Evolutionary conservation across 92 coral and sea anemone genomes (phyloP).

Genomic region (Chrysogorgia sp.): DNA sequence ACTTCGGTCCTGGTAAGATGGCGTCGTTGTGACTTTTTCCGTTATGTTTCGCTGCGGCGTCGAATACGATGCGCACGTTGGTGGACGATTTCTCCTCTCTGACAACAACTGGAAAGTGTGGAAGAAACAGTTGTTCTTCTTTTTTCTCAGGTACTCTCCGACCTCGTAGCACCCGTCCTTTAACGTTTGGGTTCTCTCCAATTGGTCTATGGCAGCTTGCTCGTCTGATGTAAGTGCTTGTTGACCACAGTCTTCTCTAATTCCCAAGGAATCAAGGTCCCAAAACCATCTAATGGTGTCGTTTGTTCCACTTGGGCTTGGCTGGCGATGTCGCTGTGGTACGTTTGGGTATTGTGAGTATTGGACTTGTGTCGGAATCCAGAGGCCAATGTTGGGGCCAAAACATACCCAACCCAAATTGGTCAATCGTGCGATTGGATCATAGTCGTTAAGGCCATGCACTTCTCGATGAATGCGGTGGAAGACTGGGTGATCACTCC

Average conservation of each 20-base stretch:
- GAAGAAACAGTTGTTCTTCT: conserved; percentile 9
- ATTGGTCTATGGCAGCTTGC: conserved; percentile 17
- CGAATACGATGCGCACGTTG: conserved; percentile 21
- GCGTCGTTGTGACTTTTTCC: conserved; percentile 51
- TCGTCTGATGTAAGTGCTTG: conserved; percentile 45
- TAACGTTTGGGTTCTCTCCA: conserved; percentile 12
- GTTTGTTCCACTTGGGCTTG: conserved; percentile 30
- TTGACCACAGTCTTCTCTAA: conserved; percentile 23
- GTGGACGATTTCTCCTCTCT: conserved; percentile 1
- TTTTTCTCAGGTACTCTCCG: conserved; percentile 27
- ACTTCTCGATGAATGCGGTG: conserved; percentile 57
- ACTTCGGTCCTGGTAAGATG: conserved; percentile 51
- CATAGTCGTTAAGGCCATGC: conserved; percentile 42
- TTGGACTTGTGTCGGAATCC: conserved; percentile 33
- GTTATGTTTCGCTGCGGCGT: conserved; percentile 10
- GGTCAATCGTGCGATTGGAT: conserved; percentile 62
- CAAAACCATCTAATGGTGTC: conserved; percentile 47
- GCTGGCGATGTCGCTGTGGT: conserved; percentile 36
- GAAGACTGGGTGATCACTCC: conserved; percentile 65
- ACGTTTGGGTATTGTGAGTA: conserved; percentile 57
- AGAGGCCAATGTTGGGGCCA: conserved; percentile 58
- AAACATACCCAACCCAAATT: conserved; percentile 65
- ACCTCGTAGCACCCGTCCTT: conserved; percentile 37
- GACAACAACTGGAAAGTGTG: conserved; percentile 37
- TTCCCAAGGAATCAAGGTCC: conserved; percentile 58